Base-by-base conservation (phyloP, 2,888 invertebrate species). In the Carcina quercana region DNA sequence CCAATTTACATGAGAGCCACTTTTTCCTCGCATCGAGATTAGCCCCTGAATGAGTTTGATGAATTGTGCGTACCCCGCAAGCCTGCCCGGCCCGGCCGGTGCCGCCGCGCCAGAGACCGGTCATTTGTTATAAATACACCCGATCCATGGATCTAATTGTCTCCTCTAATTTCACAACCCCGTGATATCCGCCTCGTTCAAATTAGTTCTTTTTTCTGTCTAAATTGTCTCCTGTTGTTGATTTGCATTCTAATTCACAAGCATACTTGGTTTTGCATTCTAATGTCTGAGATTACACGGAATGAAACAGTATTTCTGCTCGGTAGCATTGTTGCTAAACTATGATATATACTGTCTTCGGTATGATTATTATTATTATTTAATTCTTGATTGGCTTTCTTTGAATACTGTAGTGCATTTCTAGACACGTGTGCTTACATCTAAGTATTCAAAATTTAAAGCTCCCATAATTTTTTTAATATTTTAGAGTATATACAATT, bases 121-220 rank as follows among this genome's bases (percentile, higher is more conserved):
- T 79, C 83, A 83, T 83, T 82, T 83, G 83, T 83, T 83, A 83
- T 83, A 83, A 83, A 83, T 80, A 83, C 83, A 80, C 78, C 76
- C 78, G 78, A 78, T 78, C 80, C 78, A 65, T 54, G 76, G 76
- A 82, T 82, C 78, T 82, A 82, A 83, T 83, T 83, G 83, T 82
- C 82, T 82, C 60, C 78, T 83, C 80, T 82, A 76, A 82, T 83
- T 82, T 82, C 79, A 80, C 75, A 72, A 7, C 80, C 71, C 68
- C 56, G 61, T 74, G 76, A 75, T 78, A 75, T 74, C 73, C 62
- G 53, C 63, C 58, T 57, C 45, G 55, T 65, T 66, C 55, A 67
- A 70, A 71, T 75, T 65, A 68, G 15, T 15, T 22, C 15, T 63
- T 59, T 48, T 59, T 53, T 54, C 50, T 50, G 45, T 52, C 57